Evolutionary conservation across 2,888 invertebrate genomes (phyloP).

Genomic region (Pecten maximus): DNA sequence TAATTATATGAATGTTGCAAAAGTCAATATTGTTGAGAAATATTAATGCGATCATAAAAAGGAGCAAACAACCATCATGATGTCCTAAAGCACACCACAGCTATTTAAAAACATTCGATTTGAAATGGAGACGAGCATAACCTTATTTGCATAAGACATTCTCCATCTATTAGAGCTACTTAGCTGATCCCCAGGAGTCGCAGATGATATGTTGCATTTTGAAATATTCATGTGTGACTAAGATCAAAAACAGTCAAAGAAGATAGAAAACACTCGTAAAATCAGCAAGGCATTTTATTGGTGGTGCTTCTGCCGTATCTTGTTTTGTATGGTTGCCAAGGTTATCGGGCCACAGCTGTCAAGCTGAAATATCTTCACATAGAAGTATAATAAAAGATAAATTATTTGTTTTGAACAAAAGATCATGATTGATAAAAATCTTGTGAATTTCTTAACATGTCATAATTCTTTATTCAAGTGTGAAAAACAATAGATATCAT

Average conservation of each 20-base stretch:
- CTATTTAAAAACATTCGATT: neutral
- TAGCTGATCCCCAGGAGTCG: neutral
- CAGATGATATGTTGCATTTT: neutral
- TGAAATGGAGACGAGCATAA: neutral
- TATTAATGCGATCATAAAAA: neutral
- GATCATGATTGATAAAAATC: neutral
- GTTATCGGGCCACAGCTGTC: neutral
- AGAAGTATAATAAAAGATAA: neutral
- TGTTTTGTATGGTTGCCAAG: neutral
- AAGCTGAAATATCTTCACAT: constrained; percentile 4
- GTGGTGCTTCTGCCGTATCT: neutral
- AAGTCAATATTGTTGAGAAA: neutral
- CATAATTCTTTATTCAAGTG: neutral
- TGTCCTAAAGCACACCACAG: neutral
- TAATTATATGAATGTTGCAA: neutral
- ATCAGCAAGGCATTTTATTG: neutral
- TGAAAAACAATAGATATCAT: neutral
- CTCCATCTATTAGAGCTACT: neutral
- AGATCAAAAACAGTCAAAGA: neutral
- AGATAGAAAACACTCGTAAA: neutral
- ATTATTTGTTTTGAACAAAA: neutral
- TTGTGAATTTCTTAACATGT: neutral
- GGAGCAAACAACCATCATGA: neutral
- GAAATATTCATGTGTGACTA: neutral
- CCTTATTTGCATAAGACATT: neutral